These are phyloP conservation scores for Theristicus caerulescens DNA, from an alignment of 2,113 vertebrate genomes.

Conservation along the genomic window DNA sequence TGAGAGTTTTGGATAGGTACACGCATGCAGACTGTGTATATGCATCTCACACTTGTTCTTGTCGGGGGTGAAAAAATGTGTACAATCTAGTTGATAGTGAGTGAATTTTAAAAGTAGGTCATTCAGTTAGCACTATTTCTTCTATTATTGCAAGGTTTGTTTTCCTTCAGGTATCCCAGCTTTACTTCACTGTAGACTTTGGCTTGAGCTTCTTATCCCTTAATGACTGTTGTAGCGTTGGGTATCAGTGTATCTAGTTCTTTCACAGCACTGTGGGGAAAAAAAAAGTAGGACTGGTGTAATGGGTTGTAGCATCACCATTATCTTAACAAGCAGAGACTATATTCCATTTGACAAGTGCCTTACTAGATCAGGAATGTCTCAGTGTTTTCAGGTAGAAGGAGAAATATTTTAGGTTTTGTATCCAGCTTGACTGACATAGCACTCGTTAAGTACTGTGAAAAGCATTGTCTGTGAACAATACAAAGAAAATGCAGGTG, in stretches of 20 bases:
- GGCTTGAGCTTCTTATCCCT: fast-evolving
- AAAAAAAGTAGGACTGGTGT: neutral
- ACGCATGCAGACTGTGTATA: neutral
- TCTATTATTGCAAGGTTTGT: neutral
- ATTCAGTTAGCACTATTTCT: neutral
- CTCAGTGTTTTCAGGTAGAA: neutral
- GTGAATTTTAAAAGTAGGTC: neutral
- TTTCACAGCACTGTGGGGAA: neutral
- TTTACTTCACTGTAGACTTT: neutral
- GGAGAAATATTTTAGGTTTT: neutral
- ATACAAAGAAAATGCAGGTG: neutral
- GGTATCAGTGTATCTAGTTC: no score
- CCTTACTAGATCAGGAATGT: neutral
- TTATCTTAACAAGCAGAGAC: neutral
- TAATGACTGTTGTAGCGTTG: neutral
- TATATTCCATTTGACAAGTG: neutral
- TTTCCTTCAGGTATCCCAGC: neutral
- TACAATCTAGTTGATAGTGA: neutral
- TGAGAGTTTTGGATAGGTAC: neutral
- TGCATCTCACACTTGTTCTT: neutral
- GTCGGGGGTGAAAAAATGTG: neutral
- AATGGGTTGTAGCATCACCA: neutral
- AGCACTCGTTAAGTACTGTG: neutral
- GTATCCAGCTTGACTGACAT: neutral
- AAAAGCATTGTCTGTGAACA: neutral